These are phyloP conservation scores for Catamblyrhynchus diadema DNA, from an alignment of 2,797 vertebrate genomes.

Conservation along the genomic window DNA sequence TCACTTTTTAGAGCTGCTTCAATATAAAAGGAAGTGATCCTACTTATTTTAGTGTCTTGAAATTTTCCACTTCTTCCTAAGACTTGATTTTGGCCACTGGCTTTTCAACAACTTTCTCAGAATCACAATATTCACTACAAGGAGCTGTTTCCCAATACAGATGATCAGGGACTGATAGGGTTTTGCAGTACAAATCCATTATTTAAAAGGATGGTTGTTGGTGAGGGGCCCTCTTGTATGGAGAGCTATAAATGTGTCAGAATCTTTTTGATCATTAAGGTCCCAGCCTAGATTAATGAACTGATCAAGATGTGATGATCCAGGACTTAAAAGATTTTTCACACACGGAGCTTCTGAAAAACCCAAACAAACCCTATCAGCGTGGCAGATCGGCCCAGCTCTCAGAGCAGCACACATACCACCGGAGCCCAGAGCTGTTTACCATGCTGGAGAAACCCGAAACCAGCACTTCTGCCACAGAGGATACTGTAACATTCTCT, in stretches of 20 bases:
- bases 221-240: not conserved
- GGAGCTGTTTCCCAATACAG: not conserved
- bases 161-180: not conserved
- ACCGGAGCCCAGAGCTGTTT: not conserved
- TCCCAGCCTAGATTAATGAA: not conserved
- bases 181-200: not conserved
- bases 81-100: not conserved
- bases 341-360: not conserved
- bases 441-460: conserved; percentile 50
- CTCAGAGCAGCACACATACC: not conserved
- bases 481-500: conserved; percentile 50
- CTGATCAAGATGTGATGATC: not conserved
- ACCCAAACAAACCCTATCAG: conserved; percentile 28
- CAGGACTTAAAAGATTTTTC: not conserved
- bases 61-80: not conserved
- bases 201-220: not conserved
- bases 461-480: not conserved
- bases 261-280: not conserved
- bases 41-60: not conserved
- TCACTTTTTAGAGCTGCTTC: not conserved
- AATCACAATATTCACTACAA: not conserved
- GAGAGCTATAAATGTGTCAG: rapidly evolving
- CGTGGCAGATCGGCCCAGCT: not conserved
- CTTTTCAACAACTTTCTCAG: not conserved
- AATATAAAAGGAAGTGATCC: not conserved